Evolutionary conservation across 2,113 vertebrate species (phyloP), one percentile per base, ranked within the genome.

Genomic region (Macaca nemestrina): DNA sequence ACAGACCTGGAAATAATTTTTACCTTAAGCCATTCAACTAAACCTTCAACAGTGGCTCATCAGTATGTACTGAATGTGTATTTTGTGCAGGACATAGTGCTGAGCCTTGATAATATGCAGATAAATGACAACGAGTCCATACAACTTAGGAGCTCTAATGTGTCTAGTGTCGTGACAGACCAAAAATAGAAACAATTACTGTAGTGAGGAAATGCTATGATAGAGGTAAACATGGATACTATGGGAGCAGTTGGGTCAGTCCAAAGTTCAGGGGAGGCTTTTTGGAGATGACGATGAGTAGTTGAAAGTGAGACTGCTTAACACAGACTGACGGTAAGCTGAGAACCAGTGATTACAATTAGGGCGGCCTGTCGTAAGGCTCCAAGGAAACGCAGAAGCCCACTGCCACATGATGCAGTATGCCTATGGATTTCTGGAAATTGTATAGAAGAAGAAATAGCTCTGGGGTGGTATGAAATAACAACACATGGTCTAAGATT

Each of bases 1-100:
- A 57, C 4, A 91, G 32, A 30, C 20, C 81, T 89, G 73, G 52
- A 88, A 93, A 82, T 82, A 43, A 30, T 90, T 89, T 93, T 57
- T 55, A 43, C 67, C 48, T 76, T 95, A 89, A 93, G 32, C 35
- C 20, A 70, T 55, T 89, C 45, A 83, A 70, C 40, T 76, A 90
- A 90, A 48, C 45, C 6, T 96, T 94, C 30, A 52, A 61, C 52
- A 43, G 25, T 75, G 40, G 8, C n/a, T 95, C 68, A 59, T 92
- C 35, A 67, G 72, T 35, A 76, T 45, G 38, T 30, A 40, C 17
- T 18, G 12, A 67, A 59, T 18, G 70, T 67, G 12, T 84, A 6
- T 78, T 92, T 76, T 93, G 27, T 57, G 48, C 0, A 76, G 22
- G 52, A 88, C 16, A 38, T 16, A 61, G 40, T 82, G 6, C 35